Base-by-base conservation (phyloP, 2,888 invertebrate species). In the Hedya salicella region DNA sequence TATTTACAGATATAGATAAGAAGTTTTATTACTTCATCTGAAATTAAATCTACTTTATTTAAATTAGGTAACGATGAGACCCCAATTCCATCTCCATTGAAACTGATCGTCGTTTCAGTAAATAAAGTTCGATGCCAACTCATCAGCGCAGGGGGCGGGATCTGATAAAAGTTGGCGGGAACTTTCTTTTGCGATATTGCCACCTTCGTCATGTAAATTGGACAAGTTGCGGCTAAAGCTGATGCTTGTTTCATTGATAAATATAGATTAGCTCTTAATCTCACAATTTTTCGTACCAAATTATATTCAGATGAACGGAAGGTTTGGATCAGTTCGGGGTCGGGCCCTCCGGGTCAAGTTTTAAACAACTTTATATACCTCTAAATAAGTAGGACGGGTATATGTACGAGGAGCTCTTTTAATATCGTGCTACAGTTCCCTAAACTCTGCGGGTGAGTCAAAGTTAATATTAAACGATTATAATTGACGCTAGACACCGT, bases 181-280 rank as follows among this genome's bases (percentile, higher is more conserved):
- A 89, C 86, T 91, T 90, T 89, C 89, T 89, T 89, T 88, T 86
- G 87, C 88, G 89, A 88, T 90, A 89, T 90, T 88, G 85, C 86
- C 89, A 89, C 90, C 90, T 89, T 80, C 89, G 88, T 89, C 91
- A 90, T 90, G 88, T 90, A 90, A 89, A 91, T 91, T 90, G 85
- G 89, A 90, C 87, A 89, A 89, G 86, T 89, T 89, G 83, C 76
- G 84, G 83, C 72, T 74, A 75, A 76, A 80, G 81, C 83, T 83
- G 85, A 87, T 86, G 87, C 82, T 87, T 87, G 84, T 87, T 89
- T 87, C 84, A 89, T 87, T 86, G 78, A 79, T 79, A 81, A 85
- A 85, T 85, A 88, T 83, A 85, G 86, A 89, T 88, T 87, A 89
- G 82, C 82, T 83, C 79, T 76, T 86, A 85, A 88, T 88, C 80